Conservation (phyloP, 2,113 vertebrate genomes). For the Pongo pygmaeus region DNA sequence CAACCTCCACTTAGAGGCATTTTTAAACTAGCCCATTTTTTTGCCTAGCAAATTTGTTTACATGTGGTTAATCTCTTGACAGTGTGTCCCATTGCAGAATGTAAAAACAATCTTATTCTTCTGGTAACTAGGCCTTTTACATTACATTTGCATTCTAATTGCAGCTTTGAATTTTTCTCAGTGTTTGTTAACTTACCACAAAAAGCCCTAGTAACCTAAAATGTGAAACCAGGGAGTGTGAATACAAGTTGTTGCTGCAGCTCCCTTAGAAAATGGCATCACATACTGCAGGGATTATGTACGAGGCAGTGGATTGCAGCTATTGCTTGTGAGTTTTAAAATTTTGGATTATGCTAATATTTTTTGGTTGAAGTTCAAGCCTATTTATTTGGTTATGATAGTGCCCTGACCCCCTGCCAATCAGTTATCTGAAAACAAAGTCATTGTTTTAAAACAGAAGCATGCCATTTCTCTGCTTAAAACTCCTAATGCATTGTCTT, state of each 20-base stretch:
- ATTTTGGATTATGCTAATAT: background rate
- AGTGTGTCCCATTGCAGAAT: background rate
- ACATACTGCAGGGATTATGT: background rate
- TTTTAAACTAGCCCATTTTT: constrained; percentile 23
- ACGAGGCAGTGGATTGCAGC: background rate
- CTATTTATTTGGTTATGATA: background rate
- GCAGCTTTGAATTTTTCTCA: constrained; percentile 17
- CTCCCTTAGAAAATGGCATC: constrained; percentile 4
- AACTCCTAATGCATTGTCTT: background rate
- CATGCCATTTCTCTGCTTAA: background rate
- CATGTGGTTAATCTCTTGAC: background rate
- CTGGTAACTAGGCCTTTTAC: constrained; percentile 25
- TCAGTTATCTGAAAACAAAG: background rate
- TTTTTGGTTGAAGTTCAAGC: background rate
- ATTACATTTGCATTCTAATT: constrained; percentile 15
- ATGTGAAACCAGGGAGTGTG: constrained; percentile 7
- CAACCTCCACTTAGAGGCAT: background rate
- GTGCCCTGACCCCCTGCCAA: background rate
- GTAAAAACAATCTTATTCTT: constrained; percentile 50
- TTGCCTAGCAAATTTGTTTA: background rate
- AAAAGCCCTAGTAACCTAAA: constrained; percentile 10
- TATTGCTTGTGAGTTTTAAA: background rate
- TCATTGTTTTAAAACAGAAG: background rate
- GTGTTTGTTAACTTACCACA: constrained; percentile 53
- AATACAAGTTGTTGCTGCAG: background rate